Percentiles rank a stretch among this genome's conserved stretches.
phyloP scores from a whole-genome alignment of 2,888 invertebrate species.

The Phalera bucephala region DNA sequence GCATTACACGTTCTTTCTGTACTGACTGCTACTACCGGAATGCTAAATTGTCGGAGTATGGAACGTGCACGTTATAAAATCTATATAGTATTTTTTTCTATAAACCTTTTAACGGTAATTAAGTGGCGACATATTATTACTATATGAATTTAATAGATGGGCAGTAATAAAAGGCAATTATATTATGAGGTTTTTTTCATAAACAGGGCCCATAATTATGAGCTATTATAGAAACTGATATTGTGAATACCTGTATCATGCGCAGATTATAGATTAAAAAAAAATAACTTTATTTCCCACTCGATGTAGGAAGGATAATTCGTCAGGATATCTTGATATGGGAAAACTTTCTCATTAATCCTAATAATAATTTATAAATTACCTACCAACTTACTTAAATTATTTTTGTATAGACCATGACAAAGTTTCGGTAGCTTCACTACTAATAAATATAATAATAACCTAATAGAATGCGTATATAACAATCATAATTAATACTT shows the following conservation, averaged over 20 bases:
- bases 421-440: too few species aligned
- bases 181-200: conserved; percentile 39
- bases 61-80: conserved; percentile 35
- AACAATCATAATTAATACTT: too few species aligned
- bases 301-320: too few species aligned
- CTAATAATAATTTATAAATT: background rate
- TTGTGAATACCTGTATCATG: too few species aligned
- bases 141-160: conserved; percentile 37
- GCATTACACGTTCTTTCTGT: conserved; percentile 57
- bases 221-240: background rate
- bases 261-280: too few species aligned
- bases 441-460: too few species aligned
- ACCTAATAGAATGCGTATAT: too few species aligned
- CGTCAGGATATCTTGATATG: too few species aligned
- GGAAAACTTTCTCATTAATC: too few species aligned
- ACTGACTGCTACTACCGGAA: conserved; percentile 48
- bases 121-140: conserved; percentile 42
- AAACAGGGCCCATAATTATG: too few species aligned
- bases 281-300: too few species aligned
- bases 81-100: conserved; percentile 20
- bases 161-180: conserved; percentile 47
- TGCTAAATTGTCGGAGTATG: conserved; percentile 45
- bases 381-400: background rate
- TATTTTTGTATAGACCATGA: too few species aligned
- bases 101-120: conserved; percentile 39